Base-by-base conservation (phyloP, 2,888 invertebrate species). In the Dasysyrphus tricinctus region DNA sequence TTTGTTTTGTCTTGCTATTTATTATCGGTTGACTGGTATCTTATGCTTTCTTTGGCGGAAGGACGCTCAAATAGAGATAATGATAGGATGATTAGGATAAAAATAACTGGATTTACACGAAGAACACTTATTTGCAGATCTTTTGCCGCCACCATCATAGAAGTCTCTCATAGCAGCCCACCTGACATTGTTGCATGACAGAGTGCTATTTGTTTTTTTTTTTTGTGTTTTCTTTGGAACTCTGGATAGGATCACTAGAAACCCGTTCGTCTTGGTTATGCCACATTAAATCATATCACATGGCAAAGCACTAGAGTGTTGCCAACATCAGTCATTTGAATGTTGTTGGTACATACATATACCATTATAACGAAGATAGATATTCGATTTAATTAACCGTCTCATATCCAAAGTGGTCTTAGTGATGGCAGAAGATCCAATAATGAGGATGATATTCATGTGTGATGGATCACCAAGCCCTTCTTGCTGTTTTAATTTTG, bases 341-440 rank as follows among this genome's bases (percentile, higher is more conserved):
- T 85, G 73, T 49, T 47, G 29, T 49, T 47, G 29, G 34, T 47
- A n/a, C n/a, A n/a, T n/a, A n/a, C n/a, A n/a, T n/a, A 54, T 61
- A 78, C 51, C 79, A 69, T 72, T 76, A 74, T 63, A 80, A 67
- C 67, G 42, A 70, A 73, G 63, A 85, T 85, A 81, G 81, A 85
- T 74, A 80, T 85, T 85, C 84, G 42, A 85, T 85, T 80, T 80
- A 85, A 85, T 83, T 79, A 83, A 57, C 61, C 67, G 49, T 63
- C 54, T 16, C 16, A 12, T 8, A 12, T 16, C 42, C 32, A 16
- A 32, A 61, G 29, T 32, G 19, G 32, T 32, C 9, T 49, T 16
- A 69, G 19, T 54, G 39, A 29, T 32, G 59, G 39, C n/a, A 29
- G 29, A 51, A 47, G 47, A 70, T 57, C 70, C 44, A 75, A 80